Evolutionary conservation across 2,113 vertebrate genomes (phyloP), one percentile per base, ranked within the genome.

Genomic region (Cromileptes altivelis): DNA sequence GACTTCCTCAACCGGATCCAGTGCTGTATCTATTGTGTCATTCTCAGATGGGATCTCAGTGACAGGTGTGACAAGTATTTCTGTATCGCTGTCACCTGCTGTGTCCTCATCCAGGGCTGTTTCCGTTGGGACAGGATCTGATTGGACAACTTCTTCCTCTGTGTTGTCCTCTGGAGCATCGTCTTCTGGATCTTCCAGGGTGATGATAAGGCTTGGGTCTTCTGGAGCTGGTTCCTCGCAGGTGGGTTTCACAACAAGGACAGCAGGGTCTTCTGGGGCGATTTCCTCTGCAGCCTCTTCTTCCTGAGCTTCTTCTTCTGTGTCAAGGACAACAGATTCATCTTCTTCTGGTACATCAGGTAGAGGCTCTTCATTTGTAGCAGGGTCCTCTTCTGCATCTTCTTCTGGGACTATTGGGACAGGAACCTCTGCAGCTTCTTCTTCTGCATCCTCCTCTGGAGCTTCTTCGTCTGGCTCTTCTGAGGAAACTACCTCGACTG

Each of bases 71-170:
- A 37, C 11, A 23, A 56, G 25, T n/a, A 61, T 55, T 9, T 72
- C 80, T 69, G 19, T 50, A 52, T 69, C 33, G 8, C 15, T 69
- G 30, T 53, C 60, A 2, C 52, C 65, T 68, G 18, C 37, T 57
- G 23, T 27, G 1, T 25, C 63, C 8, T 82, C 70, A 12, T 58
- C 84, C 45, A 15, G 49, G 21, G 4, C 18, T 21, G 50, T 45
- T 55, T 68, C 84, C 6, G 30, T 33, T 37, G 30, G 27, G 2
- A 67, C 7, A 58, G 2, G n/a, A 62, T 76, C 61, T 62, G 62
- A 62, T 17, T 56, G 40, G n/a, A 79, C 58, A 40, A n/a, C 19
- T n/a, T 60, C 33, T 68, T 81, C 70, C 33, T 57, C 86, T 63
- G 30, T 55, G 13, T 33, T 8, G 2, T 81, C 19, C 21, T 65